These are phyloP conservation scores for Phrynocephalus guinanensis DNA, from an alignment of 2,797 vertebrate genomes.

Conservation along the genomic window DNA sequence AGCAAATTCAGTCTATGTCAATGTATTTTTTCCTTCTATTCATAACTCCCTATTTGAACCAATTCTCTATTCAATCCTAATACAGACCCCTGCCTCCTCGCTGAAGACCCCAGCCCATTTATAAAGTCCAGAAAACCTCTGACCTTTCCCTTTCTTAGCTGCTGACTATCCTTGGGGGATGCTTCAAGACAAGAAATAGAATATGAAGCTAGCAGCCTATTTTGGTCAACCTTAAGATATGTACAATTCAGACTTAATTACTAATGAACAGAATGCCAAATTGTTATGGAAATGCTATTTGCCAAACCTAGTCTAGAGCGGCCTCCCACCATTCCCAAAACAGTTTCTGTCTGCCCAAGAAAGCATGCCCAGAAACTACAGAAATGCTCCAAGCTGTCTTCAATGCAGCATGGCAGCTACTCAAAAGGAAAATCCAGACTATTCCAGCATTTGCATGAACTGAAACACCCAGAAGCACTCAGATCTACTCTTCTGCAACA, in stretches of 20 bases:
- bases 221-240: not conserved
- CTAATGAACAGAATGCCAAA: not conserved
- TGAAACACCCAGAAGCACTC: not conserved
- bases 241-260: not conserved
- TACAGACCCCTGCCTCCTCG: too few species aligned
- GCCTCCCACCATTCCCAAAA: not conserved
- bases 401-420: not conserved
- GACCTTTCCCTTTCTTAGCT: not conserved
- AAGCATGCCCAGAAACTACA: not conserved
- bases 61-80: not conserved
- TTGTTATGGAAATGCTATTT: not conserved
- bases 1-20: not conserved
- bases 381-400: not conserved
- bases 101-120: not conserved
- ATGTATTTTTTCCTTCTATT: not conserved
- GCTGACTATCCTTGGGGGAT: accelerated
- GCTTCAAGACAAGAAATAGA: not conserved
- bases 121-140: not conserved
- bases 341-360: not conserved
- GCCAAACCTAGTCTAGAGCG: not conserved
- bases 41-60: too few species aligned
- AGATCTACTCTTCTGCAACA: accelerated
- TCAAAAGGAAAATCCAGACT: not conserved
- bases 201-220: not conserved
- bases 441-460: not conserved